phyloP scores from a whole-genome alignment of 2,797 vertebrate genomes.

The Enteromius fasciolatus region DNA sequence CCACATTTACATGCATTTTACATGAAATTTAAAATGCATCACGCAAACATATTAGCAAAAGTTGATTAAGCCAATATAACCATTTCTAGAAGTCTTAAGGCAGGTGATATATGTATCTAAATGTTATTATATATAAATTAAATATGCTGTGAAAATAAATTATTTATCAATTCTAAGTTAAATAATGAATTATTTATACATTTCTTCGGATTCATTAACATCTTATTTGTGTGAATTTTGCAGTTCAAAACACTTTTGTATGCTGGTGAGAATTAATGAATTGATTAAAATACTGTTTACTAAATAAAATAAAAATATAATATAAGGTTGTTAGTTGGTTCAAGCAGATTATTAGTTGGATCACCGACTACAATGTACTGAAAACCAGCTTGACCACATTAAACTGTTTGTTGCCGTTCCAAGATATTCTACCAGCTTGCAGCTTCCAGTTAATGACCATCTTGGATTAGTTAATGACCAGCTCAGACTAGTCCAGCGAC shows the following conservation, averaged over 20 bases:
- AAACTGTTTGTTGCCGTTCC: neutral
- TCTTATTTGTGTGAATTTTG: neutral
- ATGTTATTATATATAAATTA: neutral
- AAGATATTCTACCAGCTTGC: neutral
- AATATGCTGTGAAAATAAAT: neutral
- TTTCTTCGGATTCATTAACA: neutral
- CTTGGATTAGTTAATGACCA: conserved; percentile 1
- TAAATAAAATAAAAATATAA: neutral
- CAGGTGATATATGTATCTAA: no score
- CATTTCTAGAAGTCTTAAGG: neutral
- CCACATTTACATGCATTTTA: neutral
- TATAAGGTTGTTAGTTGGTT: neutral
- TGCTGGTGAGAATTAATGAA: conserved; percentile 1
- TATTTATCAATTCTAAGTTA: no score
- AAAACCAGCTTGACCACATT: neutral
- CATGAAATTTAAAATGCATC: neutral
- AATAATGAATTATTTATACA: neutral
- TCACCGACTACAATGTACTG: neutral
- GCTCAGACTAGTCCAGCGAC: neutral
- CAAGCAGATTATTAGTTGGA: neutral
- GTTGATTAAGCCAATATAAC: neutral
- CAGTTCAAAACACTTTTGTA: neutral
- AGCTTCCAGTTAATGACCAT: neutral
- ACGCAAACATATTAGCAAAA: neutral
- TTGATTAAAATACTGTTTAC: neutral